phyloP scores from a whole-genome alignment of 1,140 invertebrate genomes.

The Ceratosolen solmsi region DNA sequence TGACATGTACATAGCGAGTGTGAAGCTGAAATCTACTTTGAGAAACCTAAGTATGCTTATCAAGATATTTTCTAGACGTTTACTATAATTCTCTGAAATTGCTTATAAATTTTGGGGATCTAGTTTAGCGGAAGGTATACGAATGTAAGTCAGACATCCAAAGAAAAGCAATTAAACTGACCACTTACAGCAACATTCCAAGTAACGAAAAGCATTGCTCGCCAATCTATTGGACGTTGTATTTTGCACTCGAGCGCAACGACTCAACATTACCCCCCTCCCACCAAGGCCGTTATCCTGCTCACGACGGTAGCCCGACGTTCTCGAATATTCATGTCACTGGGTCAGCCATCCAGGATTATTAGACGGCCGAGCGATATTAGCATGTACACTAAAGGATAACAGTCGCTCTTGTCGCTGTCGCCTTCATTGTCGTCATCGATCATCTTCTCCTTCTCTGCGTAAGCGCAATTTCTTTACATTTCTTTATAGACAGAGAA shows the following conservation, averaged over 20 bases:
- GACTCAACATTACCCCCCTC: background rate
- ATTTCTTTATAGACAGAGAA: background rate
- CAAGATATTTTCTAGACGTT: background rate
- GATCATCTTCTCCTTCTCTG: background rate
- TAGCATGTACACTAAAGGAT: constrained; percentile 4
- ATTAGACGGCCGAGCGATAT: background rate
- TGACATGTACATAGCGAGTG: too few species aligned
- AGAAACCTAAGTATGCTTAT: background rate
- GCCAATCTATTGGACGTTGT: background rate
- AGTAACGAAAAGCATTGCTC: background rate
- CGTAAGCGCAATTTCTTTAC: background rate
- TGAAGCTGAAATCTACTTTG: too few species aligned
- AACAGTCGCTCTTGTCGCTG: background rate
- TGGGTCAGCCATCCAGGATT: constrained; percentile 47
- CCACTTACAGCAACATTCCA: background rate
- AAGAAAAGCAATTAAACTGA: background rate
- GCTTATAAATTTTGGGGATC: background rate
- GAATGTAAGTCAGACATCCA: background rate
- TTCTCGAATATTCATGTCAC: constrained; percentile 40
- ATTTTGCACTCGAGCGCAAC: background rate
- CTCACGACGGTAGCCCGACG: background rate
- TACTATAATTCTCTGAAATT: background rate
- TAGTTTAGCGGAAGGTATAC: background rate
- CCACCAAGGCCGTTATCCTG: constrained; percentile 41
- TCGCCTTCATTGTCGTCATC: background rate